A percentile compares a stretch with the other conserved stretches of the same genome.
These are phyloP conservation scores for Tenthredo livida DNA, from an alignment of 2,888 invertebrate genomes.

Conservation along the genomic window DNA sequence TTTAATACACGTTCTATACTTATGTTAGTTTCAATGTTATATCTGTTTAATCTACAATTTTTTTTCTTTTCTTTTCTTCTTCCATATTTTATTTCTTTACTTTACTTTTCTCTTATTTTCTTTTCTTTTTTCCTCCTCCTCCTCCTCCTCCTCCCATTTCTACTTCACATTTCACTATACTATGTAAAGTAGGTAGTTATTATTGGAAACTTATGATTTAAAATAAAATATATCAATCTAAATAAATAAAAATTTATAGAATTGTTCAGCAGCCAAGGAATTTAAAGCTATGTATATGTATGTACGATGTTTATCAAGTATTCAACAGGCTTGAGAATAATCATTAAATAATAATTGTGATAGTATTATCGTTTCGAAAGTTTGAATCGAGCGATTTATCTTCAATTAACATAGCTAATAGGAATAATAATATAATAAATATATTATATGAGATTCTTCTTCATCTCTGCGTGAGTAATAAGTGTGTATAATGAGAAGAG, in stretches of 20 bases:
- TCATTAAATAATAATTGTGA: background rate
- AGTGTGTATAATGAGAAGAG: slow-evolving; percentile 5
- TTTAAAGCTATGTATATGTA: slow-evolving; percentile 12
- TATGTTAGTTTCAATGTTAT: slow-evolving; percentile 63
- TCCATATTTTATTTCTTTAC: no score
- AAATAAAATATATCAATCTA: background rate
- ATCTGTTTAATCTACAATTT: slow-evolving; percentile 60
- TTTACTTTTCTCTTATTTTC: slow-evolving; percentile 9
- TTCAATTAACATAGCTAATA: background rate
- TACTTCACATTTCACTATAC: slow-evolving; percentile 52
- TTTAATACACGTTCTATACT: slow-evolving; percentile 65
- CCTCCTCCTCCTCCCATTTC: no score
- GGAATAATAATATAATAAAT: no score
- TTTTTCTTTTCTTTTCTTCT: background rate
- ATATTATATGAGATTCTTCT: slow-evolving; percentile 12
- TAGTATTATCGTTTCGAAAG: slow-evolving; percentile 11
- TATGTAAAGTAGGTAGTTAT: background rate
- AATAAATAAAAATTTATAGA: slow-evolving; percentile 24
- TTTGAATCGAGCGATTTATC: slow-evolving; percentile 2
- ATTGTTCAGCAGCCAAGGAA: slow-evolving; percentile 27
- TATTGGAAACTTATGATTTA: slow-evolving; percentile 10
- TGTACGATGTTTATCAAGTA: background rate
- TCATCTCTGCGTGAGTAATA: slow-evolving; percentile 20
- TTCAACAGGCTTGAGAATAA: background rate
- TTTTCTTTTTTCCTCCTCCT: slow-evolving; percentile 57